Base-by-base conservation (phyloP, 2,888 invertebrate genomes). In the Bellardia pandia region DNA sequence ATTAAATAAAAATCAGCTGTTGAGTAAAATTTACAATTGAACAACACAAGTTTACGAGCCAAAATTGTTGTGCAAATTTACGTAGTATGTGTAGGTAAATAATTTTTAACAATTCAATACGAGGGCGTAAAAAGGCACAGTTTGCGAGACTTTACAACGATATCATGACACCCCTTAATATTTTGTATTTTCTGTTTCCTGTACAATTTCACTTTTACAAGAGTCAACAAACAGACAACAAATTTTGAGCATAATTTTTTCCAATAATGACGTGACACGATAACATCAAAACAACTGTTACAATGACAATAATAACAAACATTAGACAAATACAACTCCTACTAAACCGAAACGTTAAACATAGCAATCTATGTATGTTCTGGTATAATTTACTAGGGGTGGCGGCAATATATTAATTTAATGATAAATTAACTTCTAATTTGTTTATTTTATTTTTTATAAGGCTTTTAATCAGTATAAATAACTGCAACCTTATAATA, bases 211-310 rank as follows among this genome's bases (percentile, higher is more conserved):
- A 45, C 9, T 45, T 13, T 45, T 11, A 45, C 51, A 51, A n/a
- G 6, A n/a, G n/a, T n/a, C 51, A n/a, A 45, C 45, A 45, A 7
- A 51, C 14, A 51, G 6, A 23, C 23, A 64, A 62, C 8, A 33
- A 40, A 45, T 33, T 23, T n/a, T 74, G 45, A 45, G 4, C 45
- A 51, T 40, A 42, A 66, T 30, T 30, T 51, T 33, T 56, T 79
- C n/a, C 30, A 53, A 64, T n/a, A 56, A 42, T 84, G 60, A 77
- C 86, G 85, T 87, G 86, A 77, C 81, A 85, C 11, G 80, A 85
- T 87, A 78, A 87, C 80, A 87, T 77, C 76, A 86, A 86, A 87
- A 85, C 77, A 85, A 86, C 80, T 76, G 66, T 68, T 72, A 66
- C 72, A 84, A 86, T 76, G 33, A 76, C 84, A 68, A 81, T 74